Conservation (phyloP, 2,888 invertebrate genomes). For the Diloba caeruleocephala region DNA sequence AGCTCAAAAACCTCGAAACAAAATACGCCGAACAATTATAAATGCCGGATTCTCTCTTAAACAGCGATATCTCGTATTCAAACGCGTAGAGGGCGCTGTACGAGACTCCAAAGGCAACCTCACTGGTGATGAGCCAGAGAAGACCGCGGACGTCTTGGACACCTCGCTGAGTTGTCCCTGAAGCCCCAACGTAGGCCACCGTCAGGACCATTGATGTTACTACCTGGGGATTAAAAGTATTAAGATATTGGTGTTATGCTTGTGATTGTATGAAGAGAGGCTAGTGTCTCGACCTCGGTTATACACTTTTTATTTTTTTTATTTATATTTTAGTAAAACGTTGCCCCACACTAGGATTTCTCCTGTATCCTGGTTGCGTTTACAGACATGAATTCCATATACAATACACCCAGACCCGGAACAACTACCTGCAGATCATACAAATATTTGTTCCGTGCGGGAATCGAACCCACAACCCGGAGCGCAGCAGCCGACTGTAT, state of each 20-base stretch:
- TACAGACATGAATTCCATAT: too few relatives aligned
- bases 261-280: too few relatives aligned
- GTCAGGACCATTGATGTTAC: conserved; percentile 80
- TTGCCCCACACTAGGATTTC: too few relatives aligned
- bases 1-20: conserved; percentile 71
- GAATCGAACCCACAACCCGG: too few relatives aligned
- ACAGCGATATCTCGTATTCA: conserved; percentile 76
- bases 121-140: conserved; percentile 85
- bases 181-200: conserved; percentile 77
- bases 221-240: conserved; percentile 61
- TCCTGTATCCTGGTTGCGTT: too few relatives aligned
- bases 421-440: too few relatives aligned
- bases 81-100: conserved; percentile 84
- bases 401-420: too few relatives aligned
- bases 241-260: neutral
- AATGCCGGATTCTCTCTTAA: conserved; percentile 79
- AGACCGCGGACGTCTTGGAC: conserved; percentile 83
- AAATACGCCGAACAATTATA: conserved; percentile 83
- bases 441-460: too few relatives aligned
- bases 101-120: conserved; percentile 81
- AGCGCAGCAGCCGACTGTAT: too few relatives aligned
- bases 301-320: too few relatives aligned
- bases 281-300: too few relatives aligned
- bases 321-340: too few relatives aligned
- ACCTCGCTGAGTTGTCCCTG: conserved; percentile 81